Percentiles rank a stretch among this genome's conserved stretches.
Conservation (phyloP, 2,113 vertebrate species). For the Phycodurus eques region DNA sequence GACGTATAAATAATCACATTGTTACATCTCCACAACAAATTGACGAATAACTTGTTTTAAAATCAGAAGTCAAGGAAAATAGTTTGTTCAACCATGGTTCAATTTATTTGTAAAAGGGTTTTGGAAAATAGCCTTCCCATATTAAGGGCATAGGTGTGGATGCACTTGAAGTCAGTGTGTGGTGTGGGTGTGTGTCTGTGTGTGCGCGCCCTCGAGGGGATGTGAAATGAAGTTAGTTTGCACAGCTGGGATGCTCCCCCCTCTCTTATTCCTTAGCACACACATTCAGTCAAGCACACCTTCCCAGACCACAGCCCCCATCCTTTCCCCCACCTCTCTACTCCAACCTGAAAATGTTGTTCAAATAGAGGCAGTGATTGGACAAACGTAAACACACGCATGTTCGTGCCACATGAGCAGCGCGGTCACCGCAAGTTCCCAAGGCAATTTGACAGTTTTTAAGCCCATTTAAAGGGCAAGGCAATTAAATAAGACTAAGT, state of each 20-base stretch:
- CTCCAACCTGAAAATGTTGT: constrained; percentile 45
- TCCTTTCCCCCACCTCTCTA: constrained; percentile 14
- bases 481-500: neutral
- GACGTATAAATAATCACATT: neutral
- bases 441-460: neutral
- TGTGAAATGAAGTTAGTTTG: constrained; percentile 75
- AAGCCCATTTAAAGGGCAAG: neutral
- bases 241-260: constrained; percentile 62
- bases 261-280: constrained; percentile 26
- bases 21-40: neutral
- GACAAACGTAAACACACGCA: constrained; percentile 43
- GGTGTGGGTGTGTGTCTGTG: constrained; percentile 6
- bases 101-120: neutral
- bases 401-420: constrained; percentile 28
- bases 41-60: neutral
- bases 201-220: constrained; percentile 55
- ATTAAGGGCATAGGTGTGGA: neutral
- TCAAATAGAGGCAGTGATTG: constrained; percentile 66
- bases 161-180: constrained; percentile 42
- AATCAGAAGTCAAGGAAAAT: neutral
- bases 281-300: constrained; percentile 38
- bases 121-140: neutral
- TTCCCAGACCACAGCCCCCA: constrained; percentile 37
- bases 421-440: neutral
- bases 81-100: neutral